Base-by-base conservation (phyloP, 2,888 invertebrate genomes). In the Toxonevra muliebris region DNA sequence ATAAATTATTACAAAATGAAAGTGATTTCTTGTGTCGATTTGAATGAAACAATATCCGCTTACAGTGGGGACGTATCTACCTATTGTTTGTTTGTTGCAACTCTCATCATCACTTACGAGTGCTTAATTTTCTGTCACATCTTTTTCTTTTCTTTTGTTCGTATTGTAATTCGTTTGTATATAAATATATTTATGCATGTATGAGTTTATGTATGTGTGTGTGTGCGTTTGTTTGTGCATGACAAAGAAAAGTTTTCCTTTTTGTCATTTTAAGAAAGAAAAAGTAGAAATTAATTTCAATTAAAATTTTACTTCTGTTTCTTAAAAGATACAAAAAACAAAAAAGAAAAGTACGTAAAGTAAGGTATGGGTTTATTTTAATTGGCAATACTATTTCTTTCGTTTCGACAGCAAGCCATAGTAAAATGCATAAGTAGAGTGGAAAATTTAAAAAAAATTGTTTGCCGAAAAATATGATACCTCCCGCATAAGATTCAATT, bases 131-230 rank as follows among this genome's bases (percentile, higher is more conserved):
- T 48, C 2, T 7, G 17, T n/a, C 15, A 20, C 7, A 30, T 30
- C 30, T 20, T 13, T 48, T 60, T 48, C n/a, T n/a, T 12, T 52
- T 55, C 20, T 30, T 20, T 54, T 48, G 15, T 20, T 42, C 58
- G 52, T 59, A 65, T 58, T 41, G 43, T 19, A 58, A 57, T n/a
- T 55, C 12, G 58, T 65, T 41, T 42, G 48, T 20, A 19, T 52
- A 12, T 41, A 40, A 2, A 30, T 30, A 30, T 7, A 30, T n/a
- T n/a, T 30, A 30, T 30, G 30, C 7, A 30, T 30, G 45, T 30
- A 19, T 61, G 61, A 30, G 30, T 30, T 30, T 7, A 30, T 48
- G 17, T 43, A n/a, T 48, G 1, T 58, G 40, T 57, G 17, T 30
- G 19, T 58, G 48, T 48, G 48, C 11, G 48, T 48, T 13, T 48